Conservation (phyloP, 1,140 invertebrate genomes). For the Monomorium pharaonis region DNA sequence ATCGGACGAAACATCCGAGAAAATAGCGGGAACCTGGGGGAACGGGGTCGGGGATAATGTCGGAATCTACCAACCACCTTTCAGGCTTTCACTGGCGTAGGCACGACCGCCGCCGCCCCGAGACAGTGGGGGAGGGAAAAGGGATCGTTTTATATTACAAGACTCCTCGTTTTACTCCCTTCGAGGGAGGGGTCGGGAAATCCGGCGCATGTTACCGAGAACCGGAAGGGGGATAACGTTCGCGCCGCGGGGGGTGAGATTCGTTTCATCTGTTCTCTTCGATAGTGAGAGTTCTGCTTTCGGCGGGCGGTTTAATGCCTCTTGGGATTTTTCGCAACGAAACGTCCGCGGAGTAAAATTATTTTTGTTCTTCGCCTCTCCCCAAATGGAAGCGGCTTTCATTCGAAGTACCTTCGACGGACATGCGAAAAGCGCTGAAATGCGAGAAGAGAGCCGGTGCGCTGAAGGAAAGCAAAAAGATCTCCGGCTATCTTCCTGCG, state of each 20-base stretch:
- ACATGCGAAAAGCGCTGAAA: conserved; percentile 16
- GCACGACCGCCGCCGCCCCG: background rate
- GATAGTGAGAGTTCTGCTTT: conserved; percentile 22
- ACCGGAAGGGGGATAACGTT: conserved; percentile 22
- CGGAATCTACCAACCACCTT: conserved; percentile 30
- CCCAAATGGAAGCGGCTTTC: background rate
- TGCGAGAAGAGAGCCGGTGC: conserved; percentile 19
- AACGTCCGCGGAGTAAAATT: background rate
- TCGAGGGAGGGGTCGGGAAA: conserved; percentile 32
- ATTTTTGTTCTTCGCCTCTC: background rate
- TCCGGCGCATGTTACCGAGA: conserved; percentile 39
- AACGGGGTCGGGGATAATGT: background rate
- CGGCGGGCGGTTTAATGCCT: background rate
- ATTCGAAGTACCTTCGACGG: conserved; percentile 32
- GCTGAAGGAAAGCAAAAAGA: background rate
- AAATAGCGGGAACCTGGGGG: background rate
- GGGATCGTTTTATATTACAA: conserved; percentile 57
- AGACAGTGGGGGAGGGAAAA: background rate
- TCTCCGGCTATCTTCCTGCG: background rate
- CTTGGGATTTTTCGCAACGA: background rate
- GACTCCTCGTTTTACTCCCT: conserved; percentile 11
- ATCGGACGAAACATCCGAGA: background rate
- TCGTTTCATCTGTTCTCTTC: conserved; percentile 51
- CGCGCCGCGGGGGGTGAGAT: background rate
- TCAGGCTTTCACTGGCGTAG: background rate